Evolutionary conservation across 2,797 vertebrate genomes (phyloP).

Genomic region (Clarias laeviceps): DNA sequence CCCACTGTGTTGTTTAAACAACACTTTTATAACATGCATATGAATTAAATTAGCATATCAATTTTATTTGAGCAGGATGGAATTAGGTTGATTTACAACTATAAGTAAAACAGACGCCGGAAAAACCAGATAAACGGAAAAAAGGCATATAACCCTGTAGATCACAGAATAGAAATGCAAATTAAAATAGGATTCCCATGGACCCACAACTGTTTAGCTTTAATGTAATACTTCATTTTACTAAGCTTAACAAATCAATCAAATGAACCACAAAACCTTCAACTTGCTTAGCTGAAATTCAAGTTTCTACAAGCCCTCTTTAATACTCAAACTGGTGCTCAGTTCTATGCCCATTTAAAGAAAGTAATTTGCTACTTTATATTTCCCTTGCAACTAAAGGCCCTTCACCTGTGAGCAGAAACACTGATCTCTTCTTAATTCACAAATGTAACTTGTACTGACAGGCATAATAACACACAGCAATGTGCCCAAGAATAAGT

Average conservation of each 20-base stretch:
- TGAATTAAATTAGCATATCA: background rate
- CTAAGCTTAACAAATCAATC: background rate
- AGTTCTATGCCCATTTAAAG: slow-evolving; percentile 7
- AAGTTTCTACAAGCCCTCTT: slow-evolving; percentile 16
- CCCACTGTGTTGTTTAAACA: background rate
- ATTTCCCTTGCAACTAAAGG: background rate
- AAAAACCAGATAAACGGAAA: background rate
- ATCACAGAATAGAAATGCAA: slow-evolving; percentile 14
- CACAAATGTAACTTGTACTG: slow-evolving; percentile 1
- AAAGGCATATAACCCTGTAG: background rate
- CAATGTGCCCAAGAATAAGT: background rate
- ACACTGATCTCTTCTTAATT: slow-evolving; percentile 11
- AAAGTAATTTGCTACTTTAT: background rate
- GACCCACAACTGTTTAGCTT: slow-evolving; percentile 11
- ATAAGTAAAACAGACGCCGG: slow-evolving; percentile 21
- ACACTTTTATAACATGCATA: background rate
- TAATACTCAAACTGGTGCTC: slow-evolving; percentile 1
- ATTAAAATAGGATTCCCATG: background rate
- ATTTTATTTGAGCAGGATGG: background rate
- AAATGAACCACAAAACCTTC: slow-evolving; percentile 12
- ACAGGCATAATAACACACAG: background rate
- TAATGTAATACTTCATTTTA: slow-evolving; percentile 7
- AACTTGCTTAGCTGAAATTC: slow-evolving; percentile 12
- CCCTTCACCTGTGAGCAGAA: background rate
- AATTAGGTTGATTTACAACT: slow-evolving; percentile 39